phyloP scores from a whole-genome alignment of 2,888 invertebrate species.

The Drosophila pseudotalamancana region DNA sequence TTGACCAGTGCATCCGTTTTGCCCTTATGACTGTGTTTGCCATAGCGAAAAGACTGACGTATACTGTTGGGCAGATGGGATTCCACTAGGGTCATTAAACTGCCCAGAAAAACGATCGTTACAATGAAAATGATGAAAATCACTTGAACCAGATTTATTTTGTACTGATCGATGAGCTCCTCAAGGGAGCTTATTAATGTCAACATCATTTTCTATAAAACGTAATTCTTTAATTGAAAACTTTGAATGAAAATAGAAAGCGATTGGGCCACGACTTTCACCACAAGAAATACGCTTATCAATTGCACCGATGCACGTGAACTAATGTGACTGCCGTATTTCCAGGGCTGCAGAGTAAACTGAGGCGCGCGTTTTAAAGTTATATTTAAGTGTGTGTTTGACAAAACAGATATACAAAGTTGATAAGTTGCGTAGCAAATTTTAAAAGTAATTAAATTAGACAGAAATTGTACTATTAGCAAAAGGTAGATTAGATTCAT shows the following conservation, averaged over 20 bases:
- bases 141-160: slow-evolving; percentile 77
- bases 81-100: slow-evolving; percentile 88
- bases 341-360: not conserved
- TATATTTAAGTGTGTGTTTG: not conserved
- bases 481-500: no score
- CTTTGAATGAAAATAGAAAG: slow-evolving; percentile 15
- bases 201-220: slow-evolving; percentile 27
- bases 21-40: slow-evolving; percentile 88
- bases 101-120: slow-evolving; percentile 86
- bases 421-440: not conserved
- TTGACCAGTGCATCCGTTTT: slow-evolving; percentile 79
- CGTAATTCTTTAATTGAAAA: slow-evolving; percentile 16
- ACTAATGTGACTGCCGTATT: slow-evolving; percentile 2
- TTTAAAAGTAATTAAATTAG: no score
- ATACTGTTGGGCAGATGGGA: slow-evolving; percentile 88
- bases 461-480: no score
- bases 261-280: slow-evolving; percentile 35
- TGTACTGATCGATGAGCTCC: slow-evolving; percentile 60
- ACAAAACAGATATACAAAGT: not conserved
- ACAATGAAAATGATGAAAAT: slow-evolving; percentile 80
- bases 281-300: slow-evolving; percentile 25
- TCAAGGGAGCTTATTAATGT: slow-evolving; percentile 38
- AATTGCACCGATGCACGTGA: not conserved
- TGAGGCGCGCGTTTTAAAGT: slow-evolving; percentile 1
- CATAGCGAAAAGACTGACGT: slow-evolving; percentile 89